Evolutionary conservation across 2,888 invertebrate genomes (phyloP), one percentile per base, ranked within the genome.

Genomic region (Sinohyriopsis cumingii): DNA sequence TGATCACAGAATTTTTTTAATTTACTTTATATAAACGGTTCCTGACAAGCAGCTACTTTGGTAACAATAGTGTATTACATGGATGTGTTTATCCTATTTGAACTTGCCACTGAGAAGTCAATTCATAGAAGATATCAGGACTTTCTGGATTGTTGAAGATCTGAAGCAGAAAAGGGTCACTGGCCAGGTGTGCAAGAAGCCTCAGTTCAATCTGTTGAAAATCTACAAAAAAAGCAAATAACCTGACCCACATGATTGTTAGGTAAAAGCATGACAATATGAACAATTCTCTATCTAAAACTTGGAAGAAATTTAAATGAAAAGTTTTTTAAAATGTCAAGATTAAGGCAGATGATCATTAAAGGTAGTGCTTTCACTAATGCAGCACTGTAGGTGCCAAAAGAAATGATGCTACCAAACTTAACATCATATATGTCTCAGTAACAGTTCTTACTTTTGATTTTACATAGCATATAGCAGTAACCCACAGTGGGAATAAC

Each of bases 151-250:
- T 69, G 45, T 71, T 79, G 75, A 88, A 88, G 9, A 85, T 71
- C 24, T 75, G 65, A 22, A 85, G 73, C 55, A 88, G 75, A 1
- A 69, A 65, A 19, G 77, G 75, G 76, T 89, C 88, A 75, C 82
- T 76, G 4, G 87, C 78, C 59, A 89, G 77, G 72, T 88, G 88
- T 19, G 87, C 86, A 56, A 89, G 71, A 20, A 88, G 72, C 22
- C 88, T 74, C 25, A 88, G 72, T 71, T 89, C 88, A 63, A 88
- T 86, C 79, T 89, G 89, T 71, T 85, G 84, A 69, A 88, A 89
- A 77, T 88, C 88, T 88, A 71, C n/a, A 62, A 65, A 59, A 65
- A 62, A 57, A 22, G 24, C n/a, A 19, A 22, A 55, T 9, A 66
- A 61, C 19, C 24, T 2, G 45, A 45, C 45, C 45, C 1, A 45